Evolutionary conservation across 2,797 vertebrate species (phyloP), one percentile per base, ranked within the genome.

Genomic region (Sandelia bainsii): DNA sequence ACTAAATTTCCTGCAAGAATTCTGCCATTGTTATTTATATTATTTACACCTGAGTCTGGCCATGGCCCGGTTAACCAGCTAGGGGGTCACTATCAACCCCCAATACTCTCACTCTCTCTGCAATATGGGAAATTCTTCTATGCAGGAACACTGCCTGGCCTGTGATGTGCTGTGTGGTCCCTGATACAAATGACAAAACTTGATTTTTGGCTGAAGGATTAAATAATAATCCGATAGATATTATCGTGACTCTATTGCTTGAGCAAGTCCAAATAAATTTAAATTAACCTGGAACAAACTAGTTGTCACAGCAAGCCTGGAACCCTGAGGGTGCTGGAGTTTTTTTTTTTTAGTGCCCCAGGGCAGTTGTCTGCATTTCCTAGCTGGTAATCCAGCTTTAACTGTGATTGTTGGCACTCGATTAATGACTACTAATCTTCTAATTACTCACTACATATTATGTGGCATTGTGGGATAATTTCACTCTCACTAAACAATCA

Each of bases 351-450:
- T 51, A 27, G 34, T 45, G n/a, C 48, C 60, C 14, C 0, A 6
- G n/a, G 70, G 58, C 54, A 59, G 56, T 37, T 54, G 42, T 32
- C 13, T 8, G 12, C 51, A 62, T 42, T 45, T 44, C 54, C n/a
- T 48, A 9, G 65, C 51, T 74, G 42, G 45, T 63, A 71, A 75
- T 69, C 45, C 75, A 67, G 37, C 64, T 14, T 60, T 42, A 62
- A 61, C 49, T 57, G 27, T 53, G 63, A 49, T 66, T 67, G 46
- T 54, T 77, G 72, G 69, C 51, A 59, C 60, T 57, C 61, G 62
- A 74, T 76, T 57, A 76, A 73, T 67, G 44, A 60, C 27, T 2
- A 50, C 45, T 69, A 61, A 80, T 69, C 74, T 70, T 52, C 17
- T 54, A 50, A 78, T 72, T 71, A 44, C 61, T 54, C 61, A 27